Conservation (phyloP, 92 coral and sea anemone species). For the Zoanthus solanderi region DNA sequence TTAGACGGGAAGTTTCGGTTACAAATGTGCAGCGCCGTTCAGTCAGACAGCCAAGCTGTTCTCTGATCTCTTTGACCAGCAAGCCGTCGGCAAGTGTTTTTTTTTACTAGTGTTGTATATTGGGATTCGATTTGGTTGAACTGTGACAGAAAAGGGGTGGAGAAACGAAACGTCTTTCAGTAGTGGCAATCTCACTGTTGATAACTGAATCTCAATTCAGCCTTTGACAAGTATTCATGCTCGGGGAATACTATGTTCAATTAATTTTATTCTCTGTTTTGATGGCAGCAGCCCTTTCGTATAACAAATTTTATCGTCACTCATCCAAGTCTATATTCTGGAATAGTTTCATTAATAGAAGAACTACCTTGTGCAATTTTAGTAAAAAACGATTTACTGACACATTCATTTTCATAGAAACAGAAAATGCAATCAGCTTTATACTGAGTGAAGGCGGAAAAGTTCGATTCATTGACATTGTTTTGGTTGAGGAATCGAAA, state of each 20-base stretch:
- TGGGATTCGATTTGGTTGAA: slow-evolving; percentile 17
- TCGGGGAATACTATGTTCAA: neutral
- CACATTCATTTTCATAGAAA: slow-evolving; percentile 39
- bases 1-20: neutral
- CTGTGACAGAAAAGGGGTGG: slow-evolving; percentile 52
- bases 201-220: slow-evolving; percentile 26
- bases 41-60: neutral
- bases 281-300: neutral
- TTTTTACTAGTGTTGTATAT: neutral
- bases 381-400: neutral
- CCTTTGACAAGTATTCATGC: neutral
- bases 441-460: slow-evolving; percentile 38
- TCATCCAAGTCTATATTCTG: neutral
- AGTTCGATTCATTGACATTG: slow-evolving; percentile 22
- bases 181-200: slow-evolving; percentile 29
- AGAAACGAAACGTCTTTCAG: slow-evolving; percentile 29
- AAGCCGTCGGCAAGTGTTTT: neutral
- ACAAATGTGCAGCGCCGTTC: neutral
- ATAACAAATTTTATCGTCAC: neutral
- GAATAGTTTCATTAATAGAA: slow-evolving; percentile 5
- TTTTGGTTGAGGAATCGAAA: slow-evolving; percentile 4
- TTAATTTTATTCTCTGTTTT: neutral
- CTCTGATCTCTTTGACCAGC: neutral
- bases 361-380: neutral
- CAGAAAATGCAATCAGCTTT: neutral